Base-by-base conservation (phyloP, 2,113 vertebrate genomes). In the Salvator merianae region DNA sequence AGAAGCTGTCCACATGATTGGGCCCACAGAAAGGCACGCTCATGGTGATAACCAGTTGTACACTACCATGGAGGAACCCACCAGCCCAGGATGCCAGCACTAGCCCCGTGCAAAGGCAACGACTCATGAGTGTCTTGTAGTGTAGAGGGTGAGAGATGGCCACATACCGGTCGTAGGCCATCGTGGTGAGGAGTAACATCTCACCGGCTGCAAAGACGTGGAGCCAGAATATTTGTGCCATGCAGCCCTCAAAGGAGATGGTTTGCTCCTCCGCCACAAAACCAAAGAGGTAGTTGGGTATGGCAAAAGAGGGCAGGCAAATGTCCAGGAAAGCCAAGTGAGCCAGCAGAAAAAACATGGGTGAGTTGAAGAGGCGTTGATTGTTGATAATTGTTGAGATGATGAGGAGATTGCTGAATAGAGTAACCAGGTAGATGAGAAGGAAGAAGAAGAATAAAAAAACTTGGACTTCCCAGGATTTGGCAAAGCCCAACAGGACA, bases 141-240 rank as follows among this genome's bases (percentile, higher is more conserved):
- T 79, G 84, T 16, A 94, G 83, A n/a, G 93, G 93, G 22, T 93
- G 90, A 38, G 92, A 94, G 24, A 94, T 94, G 62, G 94, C 94
- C 36, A 91, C 83, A 22, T 93, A 94, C 1, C 84, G 84, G 8
- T 94, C 94, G 87, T 91, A 93, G 14, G 91, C 93, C 93, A 94
- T 94, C 7, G 66, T 79, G 2, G 79, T 88, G 66, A 92, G 87
- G 7, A 93, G 83, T 32, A 89, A 47, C 47, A 89, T 92, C 74
- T 94, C 89, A 0, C 88, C 88, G 65, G 88, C 88, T 13, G 87
- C 91, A 82, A 93, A 90, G 12, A 90, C 55, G 53, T 93, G 89
- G 40, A 91, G 88, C 22, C 40, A 90, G 38, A 91, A 93, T 18
- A 93, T 69, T 43, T 93, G 93, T 13, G 82, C 63, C 68, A 92